These are phyloP conservation scores for Umimayanthus chanpuru DNA, from an alignment of 92 coral and sea anemone species.

Conservation along the genomic window DNA sequence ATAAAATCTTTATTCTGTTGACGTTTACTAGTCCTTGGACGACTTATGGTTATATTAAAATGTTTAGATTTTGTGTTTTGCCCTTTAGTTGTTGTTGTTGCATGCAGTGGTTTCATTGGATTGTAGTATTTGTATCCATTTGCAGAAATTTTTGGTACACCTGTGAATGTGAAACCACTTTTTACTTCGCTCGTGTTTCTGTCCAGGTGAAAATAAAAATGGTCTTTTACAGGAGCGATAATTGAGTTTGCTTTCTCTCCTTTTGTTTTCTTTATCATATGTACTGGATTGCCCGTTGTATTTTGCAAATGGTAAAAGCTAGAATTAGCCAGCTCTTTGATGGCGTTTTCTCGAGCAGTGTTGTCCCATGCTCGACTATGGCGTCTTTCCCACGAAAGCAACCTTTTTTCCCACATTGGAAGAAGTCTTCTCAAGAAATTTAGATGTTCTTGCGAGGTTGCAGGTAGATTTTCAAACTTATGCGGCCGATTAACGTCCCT, in stretches of 20 bases:
- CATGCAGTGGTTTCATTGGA: no score
- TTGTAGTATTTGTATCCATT: no score
- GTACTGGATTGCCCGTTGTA: neutral
- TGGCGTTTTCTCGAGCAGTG: neutral
- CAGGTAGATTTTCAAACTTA: neutral
- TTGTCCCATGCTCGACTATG: constrained; percentile 2
- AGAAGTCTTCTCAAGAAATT: constrained; percentile 7
- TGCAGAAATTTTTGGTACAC: no score
- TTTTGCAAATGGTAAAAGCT: neutral
- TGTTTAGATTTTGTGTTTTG: no score
- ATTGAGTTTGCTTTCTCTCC: neutral
- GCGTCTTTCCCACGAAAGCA: constrained; percentile 2
- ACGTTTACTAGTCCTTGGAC: neutral
- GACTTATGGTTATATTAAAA: neutral
- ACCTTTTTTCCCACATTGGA: neutral
- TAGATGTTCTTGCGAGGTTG: constrained; percentile 1
- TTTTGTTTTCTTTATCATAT: neutral
- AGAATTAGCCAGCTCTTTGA: neutral
- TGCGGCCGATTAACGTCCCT: neutral
- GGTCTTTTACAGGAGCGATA: no score
- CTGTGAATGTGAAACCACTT: no score
- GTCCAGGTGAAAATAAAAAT: neutral
- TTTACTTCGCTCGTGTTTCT: neutral
- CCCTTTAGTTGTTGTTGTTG: no score
- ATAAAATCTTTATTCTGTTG: neutral